phyloP scores from a whole-genome alignment of 2,797 vertebrate genomes.

The Hafferia zeledoni region DNA sequence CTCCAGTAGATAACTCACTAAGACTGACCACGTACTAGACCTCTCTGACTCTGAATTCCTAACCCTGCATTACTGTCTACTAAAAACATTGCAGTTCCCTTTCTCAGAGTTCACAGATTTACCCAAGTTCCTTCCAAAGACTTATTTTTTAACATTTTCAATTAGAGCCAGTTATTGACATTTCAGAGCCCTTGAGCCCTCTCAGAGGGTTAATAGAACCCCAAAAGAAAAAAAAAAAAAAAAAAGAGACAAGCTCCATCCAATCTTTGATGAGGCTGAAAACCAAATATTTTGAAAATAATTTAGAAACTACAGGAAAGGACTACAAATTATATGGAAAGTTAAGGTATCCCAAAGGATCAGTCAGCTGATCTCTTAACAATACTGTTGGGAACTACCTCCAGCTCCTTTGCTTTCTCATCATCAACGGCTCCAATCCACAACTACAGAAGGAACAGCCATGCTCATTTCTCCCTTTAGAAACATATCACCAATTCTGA shows the following conservation, averaged over 20 bases:
- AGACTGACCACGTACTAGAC: not conserved
- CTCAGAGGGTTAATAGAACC: not conserved
- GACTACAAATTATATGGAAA: not conserved
- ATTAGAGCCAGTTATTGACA: not conserved
- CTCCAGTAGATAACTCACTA: not conserved
- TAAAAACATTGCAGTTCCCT: not conserved
- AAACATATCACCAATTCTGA: not conserved
- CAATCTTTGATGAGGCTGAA: not conserved
- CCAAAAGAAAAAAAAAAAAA: not conserved
- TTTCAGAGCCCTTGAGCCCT: not conserved
- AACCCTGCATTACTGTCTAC: not conserved
- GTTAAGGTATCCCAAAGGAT: not conserved
- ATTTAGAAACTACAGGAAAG: not conserved
- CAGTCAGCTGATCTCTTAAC: not conserved
- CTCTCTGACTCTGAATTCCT: not conserved
- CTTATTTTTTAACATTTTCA: not conserved
- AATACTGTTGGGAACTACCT: not conserved
- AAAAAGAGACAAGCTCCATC: not conserved
- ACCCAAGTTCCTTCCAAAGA: not conserved
- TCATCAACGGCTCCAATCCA: not conserved
- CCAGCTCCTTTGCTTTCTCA: not conserved
- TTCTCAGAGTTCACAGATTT: fast-evolving
- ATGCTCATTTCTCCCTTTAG: not conserved
- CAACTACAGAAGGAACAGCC: not conserved
- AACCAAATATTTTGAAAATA: not conserved